A percentile compares a stretch with the other conserved stretches of the same genome.
Conservation (phyloP, 2,113 vertebrate species). For the Leptodactylus fuscus region DNA sequence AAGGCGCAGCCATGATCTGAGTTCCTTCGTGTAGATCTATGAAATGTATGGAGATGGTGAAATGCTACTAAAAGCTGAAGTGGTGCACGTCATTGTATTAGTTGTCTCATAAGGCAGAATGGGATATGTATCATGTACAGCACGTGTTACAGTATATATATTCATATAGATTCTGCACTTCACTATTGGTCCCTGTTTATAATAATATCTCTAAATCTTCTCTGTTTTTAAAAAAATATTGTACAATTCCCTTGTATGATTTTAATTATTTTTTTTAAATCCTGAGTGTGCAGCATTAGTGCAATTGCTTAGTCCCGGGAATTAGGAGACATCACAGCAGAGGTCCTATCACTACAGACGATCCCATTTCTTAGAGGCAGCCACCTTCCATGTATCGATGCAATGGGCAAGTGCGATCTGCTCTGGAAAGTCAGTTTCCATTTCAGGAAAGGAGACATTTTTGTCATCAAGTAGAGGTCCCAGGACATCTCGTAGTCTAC, state of each 20-base stretch:
- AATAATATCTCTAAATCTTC: not conserved
- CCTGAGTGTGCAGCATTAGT: not conserved
- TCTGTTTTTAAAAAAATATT: no score
- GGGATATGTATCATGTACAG: not conserved
- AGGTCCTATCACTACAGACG: conserved; percentile 51
- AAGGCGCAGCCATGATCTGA: no score
- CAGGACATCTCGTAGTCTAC: conserved; percentile 83
- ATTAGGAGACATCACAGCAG: not conserved
- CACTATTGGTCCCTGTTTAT: not conserved
- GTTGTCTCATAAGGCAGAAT: no score
- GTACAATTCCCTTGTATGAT: no score
- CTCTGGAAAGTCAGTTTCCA: conserved; percentile 79
- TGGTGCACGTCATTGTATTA: no score
- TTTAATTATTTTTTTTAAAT: no score
- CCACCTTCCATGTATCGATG: conserved; percentile 82
- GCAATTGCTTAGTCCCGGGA: not conserved
- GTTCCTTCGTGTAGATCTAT: not conserved
- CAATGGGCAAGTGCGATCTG: conserved; percentile 77
- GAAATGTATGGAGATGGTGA: no score
- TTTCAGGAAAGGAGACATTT: conserved; percentile 70
- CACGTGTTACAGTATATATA: not conserved
- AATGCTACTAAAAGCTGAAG: not conserved
- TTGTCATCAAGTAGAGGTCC: conserved; percentile 80
- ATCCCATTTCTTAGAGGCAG: conserved; percentile 75
- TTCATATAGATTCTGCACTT: no score